Conservation (phyloP, 1,140 invertebrate species). For the Drosophila hydei region DNA sequence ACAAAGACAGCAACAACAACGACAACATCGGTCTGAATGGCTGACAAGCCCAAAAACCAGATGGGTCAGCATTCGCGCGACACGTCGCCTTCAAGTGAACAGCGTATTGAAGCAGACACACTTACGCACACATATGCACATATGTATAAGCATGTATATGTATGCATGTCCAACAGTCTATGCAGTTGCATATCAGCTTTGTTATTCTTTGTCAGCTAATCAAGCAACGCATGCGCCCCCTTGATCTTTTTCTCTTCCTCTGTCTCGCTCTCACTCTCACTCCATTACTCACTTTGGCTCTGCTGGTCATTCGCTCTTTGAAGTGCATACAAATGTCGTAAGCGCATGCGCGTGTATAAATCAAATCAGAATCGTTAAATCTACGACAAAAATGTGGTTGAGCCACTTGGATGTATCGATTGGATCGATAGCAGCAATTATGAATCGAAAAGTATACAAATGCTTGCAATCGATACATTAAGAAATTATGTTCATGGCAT, state of each 20-base stretch:
- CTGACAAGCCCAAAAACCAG: conserved; percentile 48
- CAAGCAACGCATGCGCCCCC: conserved; percentile 32
- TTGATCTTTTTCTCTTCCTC: not conserved
- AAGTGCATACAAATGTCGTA: conserved; percentile 35
- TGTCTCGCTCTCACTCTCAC: not conserved
- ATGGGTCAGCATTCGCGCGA: conserved; percentile 44
- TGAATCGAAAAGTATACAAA: not conserved
- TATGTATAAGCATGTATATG: not conserved
- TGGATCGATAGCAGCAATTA: conserved; percentile 28
- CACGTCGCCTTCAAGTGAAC: conserved; percentile 30
- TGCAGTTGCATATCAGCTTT: conserved; percentile 32
- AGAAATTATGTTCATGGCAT: not conserved
- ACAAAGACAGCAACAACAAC: conserved; percentile 15
- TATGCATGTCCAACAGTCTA: not conserved
- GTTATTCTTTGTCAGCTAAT: conserved; percentile 49
- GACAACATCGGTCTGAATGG: conserved; percentile 4
- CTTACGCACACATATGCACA: conserved; percentile 2
- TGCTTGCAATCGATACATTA: not conserved
- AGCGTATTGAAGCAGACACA: conserved; percentile 2
- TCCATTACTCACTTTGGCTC: not conserved
- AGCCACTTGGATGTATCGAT: conserved; percentile 31
- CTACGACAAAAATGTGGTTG: conserved; percentile 59
- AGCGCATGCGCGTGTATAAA: conserved; percentile 35
- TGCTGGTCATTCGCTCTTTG: not conserved
- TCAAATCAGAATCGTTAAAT: conserved; percentile 45